Conservation (phyloP, 2,797 vertebrate genomes). For the Typhlichthys subterraneus region DNA sequence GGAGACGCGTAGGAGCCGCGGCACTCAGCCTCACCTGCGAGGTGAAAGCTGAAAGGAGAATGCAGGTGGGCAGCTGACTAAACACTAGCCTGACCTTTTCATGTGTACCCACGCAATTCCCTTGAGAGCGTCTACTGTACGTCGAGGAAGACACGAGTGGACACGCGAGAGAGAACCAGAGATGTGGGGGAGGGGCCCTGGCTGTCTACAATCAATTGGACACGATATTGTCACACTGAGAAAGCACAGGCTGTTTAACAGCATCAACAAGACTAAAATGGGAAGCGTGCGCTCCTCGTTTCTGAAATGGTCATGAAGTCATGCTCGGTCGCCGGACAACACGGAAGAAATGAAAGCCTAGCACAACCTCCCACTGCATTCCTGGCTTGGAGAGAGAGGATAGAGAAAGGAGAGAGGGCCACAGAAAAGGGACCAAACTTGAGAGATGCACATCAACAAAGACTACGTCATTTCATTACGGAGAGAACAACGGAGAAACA, state of each 20-base stretch:
- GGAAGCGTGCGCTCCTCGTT: conserved; percentile 22
- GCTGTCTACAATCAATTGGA: conserved; percentile 3
- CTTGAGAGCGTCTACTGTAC: neutral
- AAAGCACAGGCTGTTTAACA: conserved; percentile 26
- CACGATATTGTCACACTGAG: conserved; percentile 23
- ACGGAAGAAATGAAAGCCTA: conserved; percentile 13
- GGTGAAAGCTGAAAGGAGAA: conserved; percentile 1
- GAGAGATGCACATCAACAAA: conserved; percentile 39
- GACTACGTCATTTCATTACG: conserved; percentile 9
- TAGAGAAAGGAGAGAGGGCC: conserved; percentile 8
- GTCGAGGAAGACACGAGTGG: neutral
- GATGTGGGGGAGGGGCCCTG: neutral
- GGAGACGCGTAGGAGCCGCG: conserved; percentile 19
- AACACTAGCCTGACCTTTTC: conserved; percentile 10
- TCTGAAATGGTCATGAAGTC: conserved; percentile 45
- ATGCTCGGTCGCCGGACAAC: conserved; percentile 21
- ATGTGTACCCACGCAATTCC: conserved; percentile 16
- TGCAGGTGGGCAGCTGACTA: conserved; percentile 21
- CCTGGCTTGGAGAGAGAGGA: conserved; percentile 21
- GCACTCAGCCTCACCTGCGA: conserved; percentile 6
- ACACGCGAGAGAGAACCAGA: conserved; percentile 12
- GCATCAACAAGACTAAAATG: conserved; percentile 8
- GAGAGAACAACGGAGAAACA: neutral
- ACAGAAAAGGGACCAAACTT: conserved; percentile 24
- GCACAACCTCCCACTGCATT: conserved; percentile 40